Evolutionary conservation across 30 jellyfish, hydroid and myxozoan genomes (phyloP).

Genomic region (Nemopilema nomurai): DNA sequence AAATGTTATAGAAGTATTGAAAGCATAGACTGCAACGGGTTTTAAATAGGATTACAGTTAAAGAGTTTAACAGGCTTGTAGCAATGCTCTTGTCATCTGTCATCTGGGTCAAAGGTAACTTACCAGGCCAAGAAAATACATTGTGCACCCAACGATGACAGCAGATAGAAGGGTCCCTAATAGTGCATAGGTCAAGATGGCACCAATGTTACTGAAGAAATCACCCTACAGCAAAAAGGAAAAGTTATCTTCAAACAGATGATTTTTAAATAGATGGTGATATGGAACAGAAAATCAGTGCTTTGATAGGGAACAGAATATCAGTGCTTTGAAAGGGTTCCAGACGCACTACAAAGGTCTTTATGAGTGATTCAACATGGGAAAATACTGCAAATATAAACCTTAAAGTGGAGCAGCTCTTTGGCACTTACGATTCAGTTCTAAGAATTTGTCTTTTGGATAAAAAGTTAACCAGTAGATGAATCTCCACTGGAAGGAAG

Average conservation of each 20-base stretch:
- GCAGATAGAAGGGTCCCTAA: slow-evolving; percentile 91
- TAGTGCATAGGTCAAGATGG: slow-evolving; percentile 84
- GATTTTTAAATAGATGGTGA: neutral
- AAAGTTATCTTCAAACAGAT: neutral
- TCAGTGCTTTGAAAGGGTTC: too few relatives aligned
- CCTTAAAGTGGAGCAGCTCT: too few relatives aligned
- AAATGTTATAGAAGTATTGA: too few relatives aligned
- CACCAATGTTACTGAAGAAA: slow-evolving; percentile 96
- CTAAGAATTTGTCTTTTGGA: too few relatives aligned
- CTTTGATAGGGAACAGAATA: too few relatives aligned
- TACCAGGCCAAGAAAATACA: slow-evolving; percentile 90
- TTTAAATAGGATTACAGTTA: neutral
- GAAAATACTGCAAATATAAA: too few relatives aligned
- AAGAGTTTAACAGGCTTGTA: neutral
- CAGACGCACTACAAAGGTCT: too few relatives aligned
- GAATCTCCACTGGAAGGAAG: too few relatives aligned
- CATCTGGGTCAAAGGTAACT: neutral
- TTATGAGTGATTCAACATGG: too few relatives aligned
- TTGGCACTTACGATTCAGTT: too few relatives aligned
- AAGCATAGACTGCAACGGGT: neutral
- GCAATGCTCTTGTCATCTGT: neutral
- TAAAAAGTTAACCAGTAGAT: too few relatives aligned
- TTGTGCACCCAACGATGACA: slow-evolving; percentile 79
- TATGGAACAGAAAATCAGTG: too few relatives aligned
- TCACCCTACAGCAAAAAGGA: slow-evolving; percentile 66